These are phyloP conservation scores for Clunio marinus DNA, from an alignment of 2,888 invertebrate genomes.

Conservation along the genomic window DNA sequence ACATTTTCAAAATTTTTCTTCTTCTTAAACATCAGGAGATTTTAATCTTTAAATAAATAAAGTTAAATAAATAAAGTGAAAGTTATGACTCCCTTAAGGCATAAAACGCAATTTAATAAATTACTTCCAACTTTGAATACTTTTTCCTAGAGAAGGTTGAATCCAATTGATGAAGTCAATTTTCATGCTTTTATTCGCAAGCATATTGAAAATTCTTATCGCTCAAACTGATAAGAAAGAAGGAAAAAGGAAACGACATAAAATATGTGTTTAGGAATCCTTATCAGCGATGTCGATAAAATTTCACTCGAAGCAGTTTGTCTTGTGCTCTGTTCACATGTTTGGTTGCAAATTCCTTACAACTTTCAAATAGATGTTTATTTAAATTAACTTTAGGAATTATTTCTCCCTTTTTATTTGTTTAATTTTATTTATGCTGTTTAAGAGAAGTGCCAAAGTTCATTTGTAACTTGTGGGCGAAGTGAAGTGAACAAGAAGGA, in stretches of 20 bases:
- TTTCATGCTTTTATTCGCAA: neutral
- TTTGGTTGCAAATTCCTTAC: slow-evolving; percentile 4
- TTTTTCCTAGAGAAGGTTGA: too few species aligned
- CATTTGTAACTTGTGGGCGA: too few species aligned
- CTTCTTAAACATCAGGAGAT: too few species aligned
- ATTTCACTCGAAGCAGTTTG: neutral
- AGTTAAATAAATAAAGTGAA: neutral
- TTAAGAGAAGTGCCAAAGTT: too few species aligned
- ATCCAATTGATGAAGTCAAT: neutral
- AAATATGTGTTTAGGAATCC: slow-evolving; percentile 6
- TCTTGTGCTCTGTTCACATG: neutral
- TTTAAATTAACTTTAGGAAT: neutral
- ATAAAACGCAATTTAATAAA: neutral
- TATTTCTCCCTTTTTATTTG: slow-evolving; percentile 10
- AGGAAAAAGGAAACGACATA: neutral
- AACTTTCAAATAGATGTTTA: neutral
- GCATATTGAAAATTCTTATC: neutral
- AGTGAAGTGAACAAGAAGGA: too few species aligned
- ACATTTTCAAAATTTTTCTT: too few species aligned
- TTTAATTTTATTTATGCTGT: too few species aligned
- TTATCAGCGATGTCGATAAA: neutral
- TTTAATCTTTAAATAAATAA: too few species aligned
- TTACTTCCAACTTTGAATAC: neutral
- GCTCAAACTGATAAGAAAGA: slow-evolving; percentile 3
- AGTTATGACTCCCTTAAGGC: neutral